These are phyloP conservation scores for Apantesis nais DNA, from an alignment of 2,888 invertebrate genomes.

Conservation along the genomic window DNA sequence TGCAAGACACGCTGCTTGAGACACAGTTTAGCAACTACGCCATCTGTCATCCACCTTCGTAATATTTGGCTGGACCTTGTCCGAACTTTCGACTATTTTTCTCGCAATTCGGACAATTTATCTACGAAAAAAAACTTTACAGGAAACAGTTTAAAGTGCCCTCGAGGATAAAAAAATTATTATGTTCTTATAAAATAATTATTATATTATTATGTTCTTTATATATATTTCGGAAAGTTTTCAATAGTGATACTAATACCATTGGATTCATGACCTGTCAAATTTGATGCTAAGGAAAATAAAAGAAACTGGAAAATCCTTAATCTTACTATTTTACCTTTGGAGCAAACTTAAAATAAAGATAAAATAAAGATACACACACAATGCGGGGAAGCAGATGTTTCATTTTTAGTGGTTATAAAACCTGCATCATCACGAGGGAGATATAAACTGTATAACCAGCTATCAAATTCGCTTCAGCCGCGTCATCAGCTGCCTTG, in stretches of 20 bases:
- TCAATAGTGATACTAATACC: no score
- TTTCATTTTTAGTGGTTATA: not conserved
- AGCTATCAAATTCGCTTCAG: not conserved
- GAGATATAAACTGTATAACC: not conserved
- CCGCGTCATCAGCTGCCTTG: not conserved
- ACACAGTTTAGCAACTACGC: not conserved
- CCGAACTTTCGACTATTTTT: no score
- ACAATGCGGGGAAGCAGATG: not conserved
- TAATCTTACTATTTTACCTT: not conserved
- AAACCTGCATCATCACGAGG: not conserved
- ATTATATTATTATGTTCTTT: no score
- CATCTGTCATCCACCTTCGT: not conserved
- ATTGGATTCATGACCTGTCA: not conserved
- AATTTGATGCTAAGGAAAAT: not conserved
- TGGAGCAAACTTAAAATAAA: not conserved
- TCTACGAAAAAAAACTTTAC: no score
- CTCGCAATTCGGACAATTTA: no score
- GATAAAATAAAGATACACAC: not conserved
- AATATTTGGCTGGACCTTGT: not conserved
- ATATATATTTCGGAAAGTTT: no score
- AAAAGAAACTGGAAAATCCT: not conserved
- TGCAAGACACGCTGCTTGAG: not conserved
- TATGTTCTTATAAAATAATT: no score
- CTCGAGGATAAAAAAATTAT: no score
- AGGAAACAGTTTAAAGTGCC: no score